A percentile compares a stretch with the other conserved stretches of the same genome.
Conservation (phyloP, 2,113 vertebrate genomes). For the Phylloscopus trochilus region DNA sequence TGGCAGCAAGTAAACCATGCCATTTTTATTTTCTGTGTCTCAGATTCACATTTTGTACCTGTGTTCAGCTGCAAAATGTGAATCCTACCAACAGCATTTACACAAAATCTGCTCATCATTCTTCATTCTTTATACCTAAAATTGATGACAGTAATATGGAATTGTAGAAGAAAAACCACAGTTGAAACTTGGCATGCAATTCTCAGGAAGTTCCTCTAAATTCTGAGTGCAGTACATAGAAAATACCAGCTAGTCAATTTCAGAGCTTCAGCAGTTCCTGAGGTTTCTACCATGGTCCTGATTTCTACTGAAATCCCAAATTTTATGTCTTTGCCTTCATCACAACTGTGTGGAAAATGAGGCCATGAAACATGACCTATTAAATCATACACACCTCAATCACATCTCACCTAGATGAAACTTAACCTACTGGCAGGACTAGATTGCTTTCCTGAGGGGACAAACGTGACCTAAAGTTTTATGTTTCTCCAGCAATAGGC, state of each 20-base stretch:
- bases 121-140: background rate
- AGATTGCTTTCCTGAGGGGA: background rate
- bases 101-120: background rate
- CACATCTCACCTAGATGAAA: background rate
- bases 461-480: background rate
- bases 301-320: background rate
- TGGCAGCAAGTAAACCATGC: background rate
- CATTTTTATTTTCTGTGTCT: background rate
- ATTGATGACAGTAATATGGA: background rate
- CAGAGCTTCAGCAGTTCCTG: background rate
- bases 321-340: background rate
- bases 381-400: background rate
- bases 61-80: background rate
- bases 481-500: background rate
- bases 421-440: background rate
- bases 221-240: background rate
- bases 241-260: background rate
- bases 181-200: background rate
- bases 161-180: background rate
- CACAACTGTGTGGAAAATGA: background rate
- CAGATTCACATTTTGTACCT: background rate
- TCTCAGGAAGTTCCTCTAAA: background rate
- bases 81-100: background rate
- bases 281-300: background rate
- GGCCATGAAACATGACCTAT: background rate